Percentiles rank a stretch among this genome's conserved stretches.
Evolutionary conservation across 2,797 vertebrate genomes (phyloP).

Genomic region (Pampus argenteus): DNA sequence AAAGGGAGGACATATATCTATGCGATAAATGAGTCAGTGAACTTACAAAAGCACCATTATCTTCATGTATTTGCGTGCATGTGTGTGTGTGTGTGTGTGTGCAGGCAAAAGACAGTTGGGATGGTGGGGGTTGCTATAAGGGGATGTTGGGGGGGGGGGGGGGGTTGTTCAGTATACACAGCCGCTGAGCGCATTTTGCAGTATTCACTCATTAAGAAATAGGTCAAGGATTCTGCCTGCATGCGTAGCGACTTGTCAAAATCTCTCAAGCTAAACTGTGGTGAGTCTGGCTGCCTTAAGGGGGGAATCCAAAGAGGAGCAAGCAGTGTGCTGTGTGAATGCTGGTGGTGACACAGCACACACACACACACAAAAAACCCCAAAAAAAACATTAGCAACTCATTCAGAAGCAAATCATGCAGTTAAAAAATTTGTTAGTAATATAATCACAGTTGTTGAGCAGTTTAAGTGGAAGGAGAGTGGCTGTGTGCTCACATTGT

Average conservation of each 20-base stretch:
- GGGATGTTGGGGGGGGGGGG: neutral
- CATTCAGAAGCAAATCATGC: constrained; percentile 37
- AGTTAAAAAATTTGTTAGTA: constrained; percentile 17
- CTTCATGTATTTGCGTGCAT: constrained; percentile 37
- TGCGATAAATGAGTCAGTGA: constrained; percentile 54
- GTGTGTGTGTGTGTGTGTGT: constrained; percentile 11
- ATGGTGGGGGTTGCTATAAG: constrained; percentile 30
- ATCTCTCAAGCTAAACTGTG: constrained; percentile 84
- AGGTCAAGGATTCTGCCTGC: constrained; percentile 88
- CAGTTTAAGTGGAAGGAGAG: neutral
- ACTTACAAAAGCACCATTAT: constrained; percentile 74
- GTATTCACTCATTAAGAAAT: constrained; percentile 88
- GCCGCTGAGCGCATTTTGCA: constrained; percentile 76
- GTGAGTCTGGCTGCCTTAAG: constrained; percentile 71
- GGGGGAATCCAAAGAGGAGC: constrained; percentile 47
- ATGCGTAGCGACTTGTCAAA: constrained; percentile 86
- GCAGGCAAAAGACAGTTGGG: constrained; percentile 69
- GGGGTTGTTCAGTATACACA: constrained; percentile 58
- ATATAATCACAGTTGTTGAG: neutral
- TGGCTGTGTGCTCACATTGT: neutral
- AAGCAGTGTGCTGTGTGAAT: constrained; percentile 29
- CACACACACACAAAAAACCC: neutral
- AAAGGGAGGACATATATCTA: constrained; percentile 59
- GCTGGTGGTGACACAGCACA: constrained; percentile 68
- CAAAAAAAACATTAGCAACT: constrained; percentile 25